Evolutionary conservation across 2,797 vertebrate species (phyloP), one percentile per base, ranked within the genome.

Genomic region (Microctenopoma lineatum): DNA sequence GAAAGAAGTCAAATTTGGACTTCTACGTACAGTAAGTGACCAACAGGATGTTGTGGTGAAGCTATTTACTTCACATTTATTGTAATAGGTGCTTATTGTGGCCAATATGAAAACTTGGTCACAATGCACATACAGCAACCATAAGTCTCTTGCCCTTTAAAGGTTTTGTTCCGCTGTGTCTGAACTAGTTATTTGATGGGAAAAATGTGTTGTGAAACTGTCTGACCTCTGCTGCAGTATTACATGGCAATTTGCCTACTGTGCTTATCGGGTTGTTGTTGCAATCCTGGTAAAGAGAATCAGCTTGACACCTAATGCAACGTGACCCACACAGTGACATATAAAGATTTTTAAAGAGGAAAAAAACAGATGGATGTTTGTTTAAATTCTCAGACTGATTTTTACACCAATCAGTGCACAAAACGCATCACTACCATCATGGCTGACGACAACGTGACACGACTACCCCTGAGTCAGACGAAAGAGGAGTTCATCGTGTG

Each of bases 391-490:
- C 4, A 38, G 12, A 66, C 32, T 32, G 9, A 55, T 55, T 48
- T 29, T 18, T 25, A 32, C 21, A 47, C 38, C 38, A 32, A 56
- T 29, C 1, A 59, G 36, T 45, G 34, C n/a, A 26, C 7, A 32
- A 32, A 44, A 58, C 25, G 53, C 12, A 74, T 60, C 53, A 52
- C 52, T n/a, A n/a, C 41, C 48, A 52, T 66, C 58, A 32, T 10
- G 27, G 38, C 44, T 60, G 53, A 78, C 55, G 67, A 66, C 34
- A 70, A 78, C 21, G 9, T 60, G 73, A 73, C 55, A 53, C 18
- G 58, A 62, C 55, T 58, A 3, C 12, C 14, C 10, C 63, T 76
- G 67, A 84, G 66, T 79, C 77, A 75, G n/a, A 66, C n/a, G 48
- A 60, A 52, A 59, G 29, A 32, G 26, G 56, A 41, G 45, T 68